Conservation (phyloP, 2,113 vertebrate species). For the Corynorhinus townsendii region DNA sequence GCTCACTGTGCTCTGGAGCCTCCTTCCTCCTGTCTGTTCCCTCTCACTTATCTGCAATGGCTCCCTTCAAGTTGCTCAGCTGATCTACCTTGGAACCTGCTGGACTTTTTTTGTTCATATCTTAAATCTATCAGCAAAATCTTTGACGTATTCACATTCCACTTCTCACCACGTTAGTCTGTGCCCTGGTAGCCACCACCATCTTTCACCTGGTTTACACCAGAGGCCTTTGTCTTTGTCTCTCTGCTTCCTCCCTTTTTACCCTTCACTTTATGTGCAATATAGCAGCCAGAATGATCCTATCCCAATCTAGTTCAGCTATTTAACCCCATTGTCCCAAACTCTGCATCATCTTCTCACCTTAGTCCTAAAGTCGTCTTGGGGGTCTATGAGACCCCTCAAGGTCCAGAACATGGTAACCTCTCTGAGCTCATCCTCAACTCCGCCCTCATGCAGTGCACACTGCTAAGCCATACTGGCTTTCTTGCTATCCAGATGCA, state of each 20-base stretch:
- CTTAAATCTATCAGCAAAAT: background rate
- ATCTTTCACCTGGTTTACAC: background rate
- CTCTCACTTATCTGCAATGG: no score
- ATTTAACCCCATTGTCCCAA: background rate
- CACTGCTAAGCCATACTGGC: accelerated
- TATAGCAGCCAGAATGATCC: background rate
- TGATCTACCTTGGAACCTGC: background rate
- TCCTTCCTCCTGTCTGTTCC: background rate
- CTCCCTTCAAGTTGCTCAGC: background rate
- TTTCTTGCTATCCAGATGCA: no score
- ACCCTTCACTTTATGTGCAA: background rate
- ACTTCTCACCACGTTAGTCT: no score
- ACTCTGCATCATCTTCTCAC: background rate
- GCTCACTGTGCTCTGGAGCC: background rate
- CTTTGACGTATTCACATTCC: background rate
- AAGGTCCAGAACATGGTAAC: accelerated
- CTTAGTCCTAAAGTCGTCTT: background rate
- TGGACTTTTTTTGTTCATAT: background rate
- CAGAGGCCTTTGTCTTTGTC: background rate
- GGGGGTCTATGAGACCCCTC: background rate
- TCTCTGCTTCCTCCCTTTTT: background rate
- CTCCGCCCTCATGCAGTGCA: background rate
- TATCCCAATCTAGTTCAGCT: background rate
- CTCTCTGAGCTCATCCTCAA: background rate
- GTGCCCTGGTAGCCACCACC: no score